phyloP scores from a whole-genome alignment of 2,797 vertebrate genomes.

The Ambastaia sidthimunki region DNA sequence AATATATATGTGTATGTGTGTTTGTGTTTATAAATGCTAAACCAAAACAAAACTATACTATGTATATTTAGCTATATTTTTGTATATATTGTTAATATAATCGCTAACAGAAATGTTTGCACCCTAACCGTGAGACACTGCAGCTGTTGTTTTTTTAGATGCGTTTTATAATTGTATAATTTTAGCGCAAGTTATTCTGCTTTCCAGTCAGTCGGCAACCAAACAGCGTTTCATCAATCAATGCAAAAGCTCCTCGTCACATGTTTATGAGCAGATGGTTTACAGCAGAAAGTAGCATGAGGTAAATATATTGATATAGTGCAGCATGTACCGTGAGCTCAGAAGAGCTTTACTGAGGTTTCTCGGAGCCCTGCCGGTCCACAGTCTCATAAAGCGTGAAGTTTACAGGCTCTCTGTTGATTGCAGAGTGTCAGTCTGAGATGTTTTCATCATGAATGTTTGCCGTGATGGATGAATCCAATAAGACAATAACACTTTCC shows the following conservation, averaged over 20 bases:
- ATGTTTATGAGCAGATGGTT: slow-evolving; percentile 49
- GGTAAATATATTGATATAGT: slow-evolving; percentile 49
- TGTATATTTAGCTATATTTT: not conserved
- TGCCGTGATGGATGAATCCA: slow-evolving; percentile 59
- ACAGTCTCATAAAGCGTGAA: slow-evolving; percentile 29
- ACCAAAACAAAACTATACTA: not conserved
- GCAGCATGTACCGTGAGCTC: slow-evolving; percentile 1
- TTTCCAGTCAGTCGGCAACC: not conserved
- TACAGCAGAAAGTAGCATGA: slow-evolving; percentile 25
- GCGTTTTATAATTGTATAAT: not conserved
- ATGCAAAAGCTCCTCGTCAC: slow-evolving; percentile 17
- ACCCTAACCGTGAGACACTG: not conserved
- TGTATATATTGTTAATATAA: not conserved
- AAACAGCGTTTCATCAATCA: slow-evolving; percentile 39
- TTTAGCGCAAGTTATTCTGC: not conserved
- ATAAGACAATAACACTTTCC: slow-evolving; percentile 49
- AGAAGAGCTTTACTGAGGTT: slow-evolving; percentile 7
- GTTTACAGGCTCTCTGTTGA: slow-evolving; percentile 38
- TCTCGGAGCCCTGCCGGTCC: slow-evolving; percentile 19
- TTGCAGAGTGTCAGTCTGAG: slow-evolving; percentile 50
- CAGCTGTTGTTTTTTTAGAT: not conserved
- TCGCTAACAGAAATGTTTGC: not conserved
- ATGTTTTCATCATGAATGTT: slow-evolving; percentile 53
- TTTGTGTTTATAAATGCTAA: too few relatives aligned
- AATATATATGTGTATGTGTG: too few relatives aligned